Conservation (phyloP, 1,140 invertebrate species). For the Pseudomyrmex concolor region DNA sequence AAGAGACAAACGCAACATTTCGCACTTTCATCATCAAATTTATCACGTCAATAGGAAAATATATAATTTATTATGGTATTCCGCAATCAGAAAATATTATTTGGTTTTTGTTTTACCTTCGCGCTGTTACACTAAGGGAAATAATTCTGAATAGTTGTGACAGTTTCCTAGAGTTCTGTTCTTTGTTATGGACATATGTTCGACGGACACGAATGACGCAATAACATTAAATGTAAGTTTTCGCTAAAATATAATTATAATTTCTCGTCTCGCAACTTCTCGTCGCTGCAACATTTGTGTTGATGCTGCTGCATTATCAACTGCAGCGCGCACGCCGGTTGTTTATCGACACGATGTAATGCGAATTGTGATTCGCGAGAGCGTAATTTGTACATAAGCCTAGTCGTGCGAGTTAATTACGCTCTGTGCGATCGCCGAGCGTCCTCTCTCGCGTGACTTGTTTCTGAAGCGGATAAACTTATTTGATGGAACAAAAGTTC, state of each 20-base stretch:
- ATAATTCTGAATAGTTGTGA: no score
- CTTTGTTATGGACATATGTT: no score
- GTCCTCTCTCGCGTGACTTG: neutral
- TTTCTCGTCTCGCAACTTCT: neutral
- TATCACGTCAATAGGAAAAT: neutral
- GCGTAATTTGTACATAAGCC: neutral
- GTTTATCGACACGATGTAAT: neutral
- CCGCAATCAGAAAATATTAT: neutral
- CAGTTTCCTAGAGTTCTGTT: no score
- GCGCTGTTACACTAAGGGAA: no score
- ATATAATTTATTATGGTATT: neutral
- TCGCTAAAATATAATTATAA: neutral
- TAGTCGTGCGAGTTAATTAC: slow-evolving; percentile 27
- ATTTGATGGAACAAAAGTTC: slow-evolving; percentile 1
- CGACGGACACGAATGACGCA: neutral
- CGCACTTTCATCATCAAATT: neutral
- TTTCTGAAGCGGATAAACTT: slow-evolving; percentile 17
- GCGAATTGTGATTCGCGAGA: neutral
- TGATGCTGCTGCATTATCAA: no score
- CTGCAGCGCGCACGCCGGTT: neutral
- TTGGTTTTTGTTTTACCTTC: neutral
- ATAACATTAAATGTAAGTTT: neutral
- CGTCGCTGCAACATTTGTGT: no score
- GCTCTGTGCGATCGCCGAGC: neutral
- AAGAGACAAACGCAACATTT: neutral